phyloP scores from a whole-genome alignment of 2,888 invertebrate genomes.

The Eremobia ochroleuca region DNA sequence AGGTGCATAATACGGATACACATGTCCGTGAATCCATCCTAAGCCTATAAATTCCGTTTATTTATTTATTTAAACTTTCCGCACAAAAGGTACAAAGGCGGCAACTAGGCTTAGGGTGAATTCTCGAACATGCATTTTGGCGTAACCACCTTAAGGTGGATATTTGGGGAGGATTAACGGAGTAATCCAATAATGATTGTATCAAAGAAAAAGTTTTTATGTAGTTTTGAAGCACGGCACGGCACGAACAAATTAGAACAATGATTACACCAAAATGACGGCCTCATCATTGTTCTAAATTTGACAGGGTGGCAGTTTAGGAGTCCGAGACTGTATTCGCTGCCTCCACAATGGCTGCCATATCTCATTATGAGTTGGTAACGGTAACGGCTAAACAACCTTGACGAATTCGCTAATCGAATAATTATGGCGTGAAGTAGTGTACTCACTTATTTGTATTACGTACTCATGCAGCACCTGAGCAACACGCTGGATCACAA shows the following conservation, averaged over 20 bases:
- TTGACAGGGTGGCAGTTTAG: not conserved
- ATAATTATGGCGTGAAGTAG: slow-evolving; percentile 44
- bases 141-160: not conserved
- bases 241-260: too few species aligned
- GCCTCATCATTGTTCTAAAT: too few species aligned
- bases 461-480: slow-evolving; percentile 23
- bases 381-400: slow-evolving; percentile 25
- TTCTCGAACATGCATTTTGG: not conserved
- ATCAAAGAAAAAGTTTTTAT: not conserved
- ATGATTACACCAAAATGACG: too few species aligned
- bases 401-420: slow-evolving; percentile 43
- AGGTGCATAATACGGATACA: not conserved
- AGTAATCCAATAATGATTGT: not conserved
- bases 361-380: slow-evolving; percentile 24
- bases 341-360: not conserved
- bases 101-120: too few species aligned
- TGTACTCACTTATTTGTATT: slow-evolving; percentile 25
- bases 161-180: not conserved
- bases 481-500: slow-evolving; percentile 45
- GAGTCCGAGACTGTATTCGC: not conserved
- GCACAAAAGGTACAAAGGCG: too few species aligned
- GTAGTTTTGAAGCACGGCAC: not conserved
- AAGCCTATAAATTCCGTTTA: too few species aligned
- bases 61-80: too few species aligned
- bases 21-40: not conserved